Conservation (phyloP, 2,797 vertebrate genomes). For the Neosilurus hyrtlii region DNA sequence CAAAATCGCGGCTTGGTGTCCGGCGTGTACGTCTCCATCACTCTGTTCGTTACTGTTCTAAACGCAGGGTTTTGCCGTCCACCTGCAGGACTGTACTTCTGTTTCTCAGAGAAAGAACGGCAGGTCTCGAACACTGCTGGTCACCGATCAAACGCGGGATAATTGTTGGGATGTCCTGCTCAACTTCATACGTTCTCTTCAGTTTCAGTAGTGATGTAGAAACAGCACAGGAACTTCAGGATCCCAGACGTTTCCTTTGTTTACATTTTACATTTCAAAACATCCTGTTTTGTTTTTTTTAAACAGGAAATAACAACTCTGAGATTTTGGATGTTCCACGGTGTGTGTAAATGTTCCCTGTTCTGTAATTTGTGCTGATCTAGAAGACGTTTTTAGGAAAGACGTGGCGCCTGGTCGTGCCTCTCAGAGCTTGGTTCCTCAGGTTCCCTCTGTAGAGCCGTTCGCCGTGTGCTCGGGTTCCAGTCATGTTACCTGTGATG, state of each 20-base stretch:
- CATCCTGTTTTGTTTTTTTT: not conserved
- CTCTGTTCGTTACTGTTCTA: too few relatives aligned
- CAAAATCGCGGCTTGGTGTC: not conserved
- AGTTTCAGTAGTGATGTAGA: not conserved
- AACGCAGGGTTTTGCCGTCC: not conserved
- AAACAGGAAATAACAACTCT: not conserved
- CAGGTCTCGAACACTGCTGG: not conserved
- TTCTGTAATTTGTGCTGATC: not conserved
- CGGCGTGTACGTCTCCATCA: not conserved
- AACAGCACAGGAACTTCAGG: not conserved
- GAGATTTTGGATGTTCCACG: too few relatives aligned
- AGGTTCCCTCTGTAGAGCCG: not conserved
- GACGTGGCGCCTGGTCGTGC: not conserved
- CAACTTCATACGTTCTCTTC: not conserved
- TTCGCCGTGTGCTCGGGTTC: slow-evolving; percentile 62
- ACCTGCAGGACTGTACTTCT: not conserved
- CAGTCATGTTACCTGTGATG: slow-evolving; percentile 58
- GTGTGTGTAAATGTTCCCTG: not conserved
- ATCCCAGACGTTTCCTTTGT: not conserved
- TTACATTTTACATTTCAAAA: not conserved
- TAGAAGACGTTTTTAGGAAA: not conserved
- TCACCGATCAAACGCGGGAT: not conserved
- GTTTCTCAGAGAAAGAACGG: not conserved
- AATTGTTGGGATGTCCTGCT: not conserved
- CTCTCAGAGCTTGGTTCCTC: not conserved